Evolutionary conservation across 2,888 invertebrate genomes (phyloP).

Genomic region (Brachyptera putata): DNA sequence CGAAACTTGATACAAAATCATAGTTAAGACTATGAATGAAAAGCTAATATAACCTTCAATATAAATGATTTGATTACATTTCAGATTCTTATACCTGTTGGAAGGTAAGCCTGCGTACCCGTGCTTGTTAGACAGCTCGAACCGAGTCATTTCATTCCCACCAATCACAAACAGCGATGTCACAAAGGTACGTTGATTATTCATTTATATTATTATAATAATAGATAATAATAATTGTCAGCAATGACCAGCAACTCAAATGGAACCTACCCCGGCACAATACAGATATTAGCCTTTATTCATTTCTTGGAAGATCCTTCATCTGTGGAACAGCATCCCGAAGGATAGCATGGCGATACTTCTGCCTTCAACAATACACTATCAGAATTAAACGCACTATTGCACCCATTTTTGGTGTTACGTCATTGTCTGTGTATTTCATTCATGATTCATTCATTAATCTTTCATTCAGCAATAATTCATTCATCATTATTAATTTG

Average conservation of each 20-base stretch:
- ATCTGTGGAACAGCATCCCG: no score
- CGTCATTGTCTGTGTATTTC: no score
- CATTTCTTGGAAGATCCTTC: no score
- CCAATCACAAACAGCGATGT: conserved; percentile 81
- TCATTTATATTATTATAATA: neutral
- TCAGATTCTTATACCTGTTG: conserved; percentile 66
- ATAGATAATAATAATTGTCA: neutral
- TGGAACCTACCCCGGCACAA: neutral
- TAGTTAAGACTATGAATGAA: no score
- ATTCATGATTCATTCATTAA: no score
- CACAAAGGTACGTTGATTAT: conserved; percentile 60
- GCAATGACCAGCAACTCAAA: no score
- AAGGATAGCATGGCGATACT: no score
- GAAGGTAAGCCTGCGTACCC: conserved; percentile 71
- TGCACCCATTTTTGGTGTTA: neutral
- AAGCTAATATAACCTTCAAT: no score
- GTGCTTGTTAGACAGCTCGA: conserved; percentile 60
- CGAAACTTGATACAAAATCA: no score
- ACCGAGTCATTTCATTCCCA: conserved; percentile 74
- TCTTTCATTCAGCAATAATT: no score
- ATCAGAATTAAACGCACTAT: neutral
- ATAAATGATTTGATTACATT: conserved; percentile 30
- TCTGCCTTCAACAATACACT: no score
- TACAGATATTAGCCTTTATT: neutral
- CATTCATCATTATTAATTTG: no score